These are phyloP conservation scores for Mylabris phalerata DNA, from an alignment of 1,140 invertebrate genomes.

Conservation along the genomic window DNA sequence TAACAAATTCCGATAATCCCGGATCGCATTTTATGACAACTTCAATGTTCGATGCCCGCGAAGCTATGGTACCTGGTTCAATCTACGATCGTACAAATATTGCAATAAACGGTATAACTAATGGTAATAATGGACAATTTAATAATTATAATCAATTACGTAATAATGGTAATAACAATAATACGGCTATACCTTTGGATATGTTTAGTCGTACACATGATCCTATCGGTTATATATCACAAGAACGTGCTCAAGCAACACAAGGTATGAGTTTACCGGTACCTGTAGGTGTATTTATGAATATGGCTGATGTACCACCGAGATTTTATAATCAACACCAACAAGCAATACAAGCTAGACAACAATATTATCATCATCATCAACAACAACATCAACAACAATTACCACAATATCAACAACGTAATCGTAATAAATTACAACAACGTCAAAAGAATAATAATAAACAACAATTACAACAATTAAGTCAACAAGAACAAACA, in stretches of 20 bases:
- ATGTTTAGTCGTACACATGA: constrained; percentile 70
- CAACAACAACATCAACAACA: constrained; percentile 21
- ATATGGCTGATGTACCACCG: constrained; percentile 83
- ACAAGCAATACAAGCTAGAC: constrained; percentile 51
- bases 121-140: not conserved
- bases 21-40: constrained; percentile 96
- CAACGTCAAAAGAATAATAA: not conserved
- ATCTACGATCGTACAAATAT: constrained; percentile 59
- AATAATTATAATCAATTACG: constrained; percentile 1
- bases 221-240: constrained; percentile 88
- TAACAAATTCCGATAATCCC: constrained; percentile 89
- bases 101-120: constrained; percentile 25
- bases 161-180: no score
- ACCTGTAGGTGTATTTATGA: constrained; percentile 92
- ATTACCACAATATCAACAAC: constrained; percentile 17
- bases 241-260: constrained; percentile 71
- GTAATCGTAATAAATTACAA: not conserved
- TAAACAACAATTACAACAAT: constrained; percentile 22
- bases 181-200: constrained; percentile 46
- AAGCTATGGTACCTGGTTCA: constrained; percentile 80
- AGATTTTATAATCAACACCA: constrained; percentile 80
- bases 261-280: constrained; percentile 66
- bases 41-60: constrained; percentile 86
- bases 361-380: constrained; percentile 39
- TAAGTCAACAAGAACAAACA: constrained; percentile 47